phyloP scores from a whole-genome alignment of 2,888 invertebrate genomes.

The Tipula lateralis region DNA sequence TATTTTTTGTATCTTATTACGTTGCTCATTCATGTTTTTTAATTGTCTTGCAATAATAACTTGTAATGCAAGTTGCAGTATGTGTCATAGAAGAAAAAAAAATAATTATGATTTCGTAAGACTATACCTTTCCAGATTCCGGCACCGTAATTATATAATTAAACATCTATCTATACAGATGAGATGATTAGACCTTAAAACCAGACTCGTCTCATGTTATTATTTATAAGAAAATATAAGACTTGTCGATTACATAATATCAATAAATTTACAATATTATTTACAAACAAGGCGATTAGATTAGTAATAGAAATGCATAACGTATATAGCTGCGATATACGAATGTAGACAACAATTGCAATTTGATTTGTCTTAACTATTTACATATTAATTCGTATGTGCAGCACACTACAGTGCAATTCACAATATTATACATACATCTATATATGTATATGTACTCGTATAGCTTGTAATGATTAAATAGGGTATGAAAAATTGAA shows the following conservation, averaged over 20 bases:
- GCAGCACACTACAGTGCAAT: background rate
- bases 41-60: too few species aligned
- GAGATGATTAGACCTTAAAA: background rate
- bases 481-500: conserved; percentile 19
- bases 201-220: background rate
- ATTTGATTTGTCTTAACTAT: background rate
- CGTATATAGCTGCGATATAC: background rate
- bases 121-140: background rate
- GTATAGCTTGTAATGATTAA: background rate
- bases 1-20: too few species aligned
- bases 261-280: background rate
- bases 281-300: background rate
- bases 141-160: background rate
- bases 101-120: background rate
- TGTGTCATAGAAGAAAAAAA: background rate
- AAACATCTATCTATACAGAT: background rate
- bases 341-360: background rate
- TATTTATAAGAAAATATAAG: background rate
- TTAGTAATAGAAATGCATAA: background rate
- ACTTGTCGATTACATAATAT: conserved; percentile 11
- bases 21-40: too few species aligned
- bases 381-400: background rate
- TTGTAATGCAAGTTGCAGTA: background rate
- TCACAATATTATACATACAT: background rate
- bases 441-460: background rate